Evolutionary conservation across 2,888 invertebrate species (phyloP).

Genomic region (Phrixothrix hirtus): DNA sequence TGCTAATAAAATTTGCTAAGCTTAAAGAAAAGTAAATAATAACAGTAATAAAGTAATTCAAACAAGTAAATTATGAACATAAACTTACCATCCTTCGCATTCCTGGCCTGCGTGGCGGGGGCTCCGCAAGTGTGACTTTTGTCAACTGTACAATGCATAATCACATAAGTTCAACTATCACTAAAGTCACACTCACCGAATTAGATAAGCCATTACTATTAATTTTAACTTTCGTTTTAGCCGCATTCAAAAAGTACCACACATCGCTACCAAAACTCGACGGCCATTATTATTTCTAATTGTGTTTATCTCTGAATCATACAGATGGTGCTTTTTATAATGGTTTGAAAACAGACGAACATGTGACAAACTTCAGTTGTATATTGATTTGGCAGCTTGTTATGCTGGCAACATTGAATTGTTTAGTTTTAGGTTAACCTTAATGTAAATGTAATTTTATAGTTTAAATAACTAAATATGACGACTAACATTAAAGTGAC

Average conservation of each 20-base stretch:
- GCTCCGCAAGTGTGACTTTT: slow-evolving; percentile 74
- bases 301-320: slow-evolving; percentile 42
- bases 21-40: background rate
- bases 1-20: no score
- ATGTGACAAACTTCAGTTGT: no score
- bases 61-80: slow-evolving; percentile 5
- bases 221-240: slow-evolving; percentile 43
- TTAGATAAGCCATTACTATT: slow-evolving; percentile 60
- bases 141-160: slow-evolving; percentile 77
- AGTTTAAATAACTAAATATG: background rate
- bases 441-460: slow-evolving; percentile 1
- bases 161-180: slow-evolving; percentile 50
- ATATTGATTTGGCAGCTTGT: background rate
- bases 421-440: background rate
- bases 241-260: slow-evolving; percentile 43
- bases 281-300: slow-evolving; percentile 54
- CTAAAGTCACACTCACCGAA: slow-evolving; percentile 63
- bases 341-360: no score
- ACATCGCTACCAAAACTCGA: slow-evolving; percentile 51
- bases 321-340: slow-evolving; percentile 53
- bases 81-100: slow-evolving; percentile 76
- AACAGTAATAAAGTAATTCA: background rate
- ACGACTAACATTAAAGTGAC: background rate
- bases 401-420: background rate
- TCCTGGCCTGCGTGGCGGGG: slow-evolving; percentile 71